Percentiles rank a stretch among this genome's conserved stretches.
Evolutionary conservation across 2,113 vertebrate species (phyloP).

Genomic region (Sylvicapra grimmia): DNA sequence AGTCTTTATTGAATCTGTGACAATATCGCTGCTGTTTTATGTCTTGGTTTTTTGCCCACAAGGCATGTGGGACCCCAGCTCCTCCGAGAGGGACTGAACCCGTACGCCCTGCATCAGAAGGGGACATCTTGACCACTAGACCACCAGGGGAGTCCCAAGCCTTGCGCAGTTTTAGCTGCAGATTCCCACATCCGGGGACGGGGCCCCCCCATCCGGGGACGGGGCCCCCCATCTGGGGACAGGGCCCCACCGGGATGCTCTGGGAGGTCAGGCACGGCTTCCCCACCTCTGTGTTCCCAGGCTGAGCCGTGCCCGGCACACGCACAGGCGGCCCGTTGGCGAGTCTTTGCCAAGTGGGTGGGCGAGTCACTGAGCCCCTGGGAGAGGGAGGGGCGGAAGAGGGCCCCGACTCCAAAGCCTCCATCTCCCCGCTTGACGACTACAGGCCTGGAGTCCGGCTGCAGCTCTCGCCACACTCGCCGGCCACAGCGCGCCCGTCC

Average conservation of each 20-base stretch:
- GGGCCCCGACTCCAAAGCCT: background rate
- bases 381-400: background rate
- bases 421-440: rapidly evolving
- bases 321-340: too few species aligned
- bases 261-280: too few species aligned
- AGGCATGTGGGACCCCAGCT: background rate
- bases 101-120: background rate
- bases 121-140: background rate
- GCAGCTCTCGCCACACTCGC: background rate
- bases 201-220: rapidly evolving
- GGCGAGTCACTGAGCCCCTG: background rate
- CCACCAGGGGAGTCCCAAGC: too few species aligned
- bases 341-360: background rate
- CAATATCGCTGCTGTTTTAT: background rate
- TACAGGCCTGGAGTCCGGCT: background rate
- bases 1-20: background rate
- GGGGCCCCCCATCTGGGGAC: rapidly evolving
- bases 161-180: background rate
- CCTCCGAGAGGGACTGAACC: background rate
- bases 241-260: background rate
- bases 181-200: too few species aligned
- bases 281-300: background rate
- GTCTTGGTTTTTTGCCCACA: background rate
- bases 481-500: rapidly evolving
- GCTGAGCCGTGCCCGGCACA: background rate